These are phyloP conservation scores for Fundulus diaphanus DNA, from an alignment of 2,797 vertebrate species.

Conservation along the genomic window DNA sequence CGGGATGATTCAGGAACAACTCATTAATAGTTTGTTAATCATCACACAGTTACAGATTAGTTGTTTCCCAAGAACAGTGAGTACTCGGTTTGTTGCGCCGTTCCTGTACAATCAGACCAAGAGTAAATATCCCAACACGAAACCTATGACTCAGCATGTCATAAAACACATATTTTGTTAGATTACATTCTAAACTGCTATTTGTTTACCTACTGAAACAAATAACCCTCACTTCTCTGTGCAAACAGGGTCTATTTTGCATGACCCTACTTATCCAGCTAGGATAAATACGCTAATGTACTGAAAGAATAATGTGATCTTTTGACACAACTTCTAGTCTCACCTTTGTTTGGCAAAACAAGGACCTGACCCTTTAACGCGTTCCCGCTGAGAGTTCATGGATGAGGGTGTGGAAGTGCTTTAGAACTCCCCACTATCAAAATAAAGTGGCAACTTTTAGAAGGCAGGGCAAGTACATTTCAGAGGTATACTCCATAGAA, in stretches of 20 bases:
- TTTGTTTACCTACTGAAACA: neutral
- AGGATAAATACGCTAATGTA: neutral
- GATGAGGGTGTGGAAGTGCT: neutral
- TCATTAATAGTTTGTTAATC: conserved; percentile 2
- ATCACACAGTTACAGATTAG: neutral
- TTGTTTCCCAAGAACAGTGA: conserved; percentile 11
- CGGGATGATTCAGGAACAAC: conserved; percentile 7
- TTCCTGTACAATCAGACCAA: conserved; percentile 4
- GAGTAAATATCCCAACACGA: neutral
- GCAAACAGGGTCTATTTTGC: neutral
- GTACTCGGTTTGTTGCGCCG: neutral
- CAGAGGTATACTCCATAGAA: neutral
- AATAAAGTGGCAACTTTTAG: conserved; percentile 5
- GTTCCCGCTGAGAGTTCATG: neutral
- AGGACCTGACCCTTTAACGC: neutral
- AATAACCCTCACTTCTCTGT: neutral
- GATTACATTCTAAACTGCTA: neutral
- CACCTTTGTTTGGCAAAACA: neutral
- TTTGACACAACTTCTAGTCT: neutral
- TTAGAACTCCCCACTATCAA: neutral
- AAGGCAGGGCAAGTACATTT: neutral
- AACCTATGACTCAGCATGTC: neutral
- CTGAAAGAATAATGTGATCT: neutral
- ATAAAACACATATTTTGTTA: neutral
- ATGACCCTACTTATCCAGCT: neutral